Evolutionary conservation across 2,113 vertebrate species (phyloP).

Genomic region (Ammodytes marinus): DNA sequence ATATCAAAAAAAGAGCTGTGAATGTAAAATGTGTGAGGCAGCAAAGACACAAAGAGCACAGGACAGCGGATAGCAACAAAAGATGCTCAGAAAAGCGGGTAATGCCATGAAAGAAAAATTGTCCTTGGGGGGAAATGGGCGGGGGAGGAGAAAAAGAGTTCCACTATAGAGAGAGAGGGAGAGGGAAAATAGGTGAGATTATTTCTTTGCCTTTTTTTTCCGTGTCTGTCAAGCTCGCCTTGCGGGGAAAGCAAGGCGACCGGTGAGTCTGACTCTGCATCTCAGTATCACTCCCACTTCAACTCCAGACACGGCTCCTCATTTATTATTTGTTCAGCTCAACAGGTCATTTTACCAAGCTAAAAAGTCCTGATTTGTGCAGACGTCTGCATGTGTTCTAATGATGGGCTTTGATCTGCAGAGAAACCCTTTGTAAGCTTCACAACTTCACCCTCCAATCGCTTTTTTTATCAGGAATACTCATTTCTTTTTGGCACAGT

Average conservation of each 20-base stretch:
- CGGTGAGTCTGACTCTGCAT: constrained; percentile 67
- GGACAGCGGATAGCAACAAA: constrained; percentile 42
- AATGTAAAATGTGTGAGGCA: constrained; percentile 23
- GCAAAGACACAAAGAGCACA: constrained; percentile 24
- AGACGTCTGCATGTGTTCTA: constrained; percentile 73
- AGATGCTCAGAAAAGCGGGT: constrained; percentile 40
- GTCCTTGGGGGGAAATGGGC: constrained; percentile 13
- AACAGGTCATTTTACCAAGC: constrained; percentile 82
- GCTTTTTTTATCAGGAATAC: constrained; percentile 77
- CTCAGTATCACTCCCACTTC: constrained; percentile 53
- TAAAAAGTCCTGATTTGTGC: constrained; percentile 77
- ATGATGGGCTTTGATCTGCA: constrained; percentile 82
- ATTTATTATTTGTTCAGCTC: constrained; percentile 81
- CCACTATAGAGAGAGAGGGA: constrained; percentile 27
- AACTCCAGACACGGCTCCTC: constrained; percentile 63
- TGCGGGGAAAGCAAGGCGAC: constrained; percentile 69
- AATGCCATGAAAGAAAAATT: constrained; percentile 45
- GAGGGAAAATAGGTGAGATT: constrained; percentile 63
- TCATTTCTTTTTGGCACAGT: constrained; percentile 78
- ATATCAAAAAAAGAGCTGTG: constrained; percentile 21
- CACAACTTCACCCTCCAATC: constrained; percentile 69
- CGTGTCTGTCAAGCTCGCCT: constrained; percentile 54
- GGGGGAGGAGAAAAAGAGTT: constrained; percentile 17
- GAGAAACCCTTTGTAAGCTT: constrained; percentile 55
- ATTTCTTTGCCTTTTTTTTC: constrained; percentile 23